Conservation (phyloP, 2,113 vertebrate species). For the Gymnobelideus leadbeateri region DNA sequence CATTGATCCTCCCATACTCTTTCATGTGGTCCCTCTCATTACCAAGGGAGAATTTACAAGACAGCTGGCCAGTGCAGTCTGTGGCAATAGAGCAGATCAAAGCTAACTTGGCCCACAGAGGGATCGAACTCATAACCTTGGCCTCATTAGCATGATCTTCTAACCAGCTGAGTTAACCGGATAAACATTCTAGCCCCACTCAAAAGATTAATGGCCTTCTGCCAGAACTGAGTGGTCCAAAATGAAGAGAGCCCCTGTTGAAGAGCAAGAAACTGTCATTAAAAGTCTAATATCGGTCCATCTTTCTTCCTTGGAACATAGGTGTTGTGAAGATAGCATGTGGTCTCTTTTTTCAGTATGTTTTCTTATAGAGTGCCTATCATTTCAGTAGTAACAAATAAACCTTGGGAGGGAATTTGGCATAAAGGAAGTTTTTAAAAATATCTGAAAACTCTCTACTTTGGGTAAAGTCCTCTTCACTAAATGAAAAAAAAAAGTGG, state of each 20-base stretch:
- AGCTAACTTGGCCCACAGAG: background rate
- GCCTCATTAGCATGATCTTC: background rate
- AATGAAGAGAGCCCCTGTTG: background rate
- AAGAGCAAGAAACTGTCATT: background rate
- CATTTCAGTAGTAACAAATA: constrained; percentile 44
- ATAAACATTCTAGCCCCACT: constrained; percentile 27
- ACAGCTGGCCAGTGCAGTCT: background rate
- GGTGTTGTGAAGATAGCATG: background rate
- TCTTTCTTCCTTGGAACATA: background rate
- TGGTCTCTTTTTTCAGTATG: background rate
- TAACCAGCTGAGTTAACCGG: background rate
- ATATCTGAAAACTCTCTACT: background rate
- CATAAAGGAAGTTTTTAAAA: constrained; percentile 39
- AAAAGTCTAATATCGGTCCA: background rate
- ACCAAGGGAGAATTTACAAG: constrained; percentile 20
- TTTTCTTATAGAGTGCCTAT: background rate
- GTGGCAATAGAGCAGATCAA: background rate
- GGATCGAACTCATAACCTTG: constrained; percentile 6
- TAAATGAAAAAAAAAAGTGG: constrained; percentile 16
- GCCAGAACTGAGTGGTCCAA: background rate
- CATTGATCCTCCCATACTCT: background rate
- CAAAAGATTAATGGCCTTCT: background rate
- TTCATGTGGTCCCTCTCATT: background rate
- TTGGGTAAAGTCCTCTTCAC: constrained; percentile 26
- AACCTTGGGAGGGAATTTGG: constrained; percentile 37